Evolutionary conservation across 2,113 vertebrate genomes (phyloP).

Genomic region (Sebastes fasciatus): DNA sequence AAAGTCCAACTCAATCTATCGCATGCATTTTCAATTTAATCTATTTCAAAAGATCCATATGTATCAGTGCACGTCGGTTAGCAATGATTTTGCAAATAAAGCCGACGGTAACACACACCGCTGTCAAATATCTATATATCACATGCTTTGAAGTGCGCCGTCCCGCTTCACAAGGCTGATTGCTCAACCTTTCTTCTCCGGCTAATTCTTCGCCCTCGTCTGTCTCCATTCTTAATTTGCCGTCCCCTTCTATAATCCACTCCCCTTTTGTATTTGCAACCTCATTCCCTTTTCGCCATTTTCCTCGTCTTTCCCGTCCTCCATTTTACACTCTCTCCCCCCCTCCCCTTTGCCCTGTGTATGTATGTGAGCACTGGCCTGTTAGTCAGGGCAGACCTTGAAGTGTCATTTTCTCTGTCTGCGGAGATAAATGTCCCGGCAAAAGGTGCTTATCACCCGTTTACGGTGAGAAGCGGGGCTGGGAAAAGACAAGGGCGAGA

Average conservation of each 20-base stretch:
- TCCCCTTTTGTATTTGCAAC: not conserved
- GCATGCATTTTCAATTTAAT: not conserved
- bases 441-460: slow-evolving; percentile 60
- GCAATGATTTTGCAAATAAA: not conserved
- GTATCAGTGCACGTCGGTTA: not conserved
- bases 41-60: not conserved
- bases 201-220: slow-evolving; percentile 12
- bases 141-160: slow-evolving; percentile 9
- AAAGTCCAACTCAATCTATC: not conserved
- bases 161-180: slow-evolving; percentile 18
- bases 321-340: slow-evolving; percentile 17
- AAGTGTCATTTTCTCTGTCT: slow-evolving; percentile 67
- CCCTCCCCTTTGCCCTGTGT: not conserved
- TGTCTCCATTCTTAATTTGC: not conserved
- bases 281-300: slow-evolving; percentile 1
- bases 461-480: slow-evolving; percentile 22
- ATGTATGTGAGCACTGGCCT: slow-evolving; percentile 13
- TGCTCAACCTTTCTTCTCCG: not conserved
- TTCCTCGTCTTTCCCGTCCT: slow-evolving; percentile 6
- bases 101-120: not conserved
- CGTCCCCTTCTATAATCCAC: not conserved
- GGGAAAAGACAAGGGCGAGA: slow-evolving; percentile 17
- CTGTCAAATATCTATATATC: not conserved
- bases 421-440: slow-evolving; percentile 56
- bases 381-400: slow-evolving; percentile 62